Percentiles rank a stretch among this genome's conserved stretches.
phyloP scores from a whole-genome alignment of 2,888 invertebrate species.

The Dryocosmus kuriphilus region DNA sequence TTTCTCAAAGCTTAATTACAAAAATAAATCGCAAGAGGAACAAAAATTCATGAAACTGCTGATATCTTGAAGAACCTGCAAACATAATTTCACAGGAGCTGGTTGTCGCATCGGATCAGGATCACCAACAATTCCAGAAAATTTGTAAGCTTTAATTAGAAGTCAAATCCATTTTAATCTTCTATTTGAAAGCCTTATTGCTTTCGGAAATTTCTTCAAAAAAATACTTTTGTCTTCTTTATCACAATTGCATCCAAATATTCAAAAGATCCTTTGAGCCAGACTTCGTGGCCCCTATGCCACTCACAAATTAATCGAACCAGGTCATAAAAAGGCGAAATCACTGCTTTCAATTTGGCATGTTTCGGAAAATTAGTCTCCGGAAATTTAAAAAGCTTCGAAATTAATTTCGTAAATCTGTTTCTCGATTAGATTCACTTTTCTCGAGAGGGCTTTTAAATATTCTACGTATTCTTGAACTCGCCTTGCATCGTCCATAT shows the following conservation, averaged over 20 bases:
- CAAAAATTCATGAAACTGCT: slow-evolving; percentile 87
- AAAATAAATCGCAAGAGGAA: slow-evolving; percentile 90
- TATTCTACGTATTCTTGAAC: slow-evolving; percentile 80
- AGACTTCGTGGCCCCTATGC: slow-evolving; percentile 80
- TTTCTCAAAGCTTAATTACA: slow-evolving; percentile 82
- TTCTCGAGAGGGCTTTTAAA: slow-evolving; percentile 77
- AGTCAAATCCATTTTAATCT: slow-evolving; percentile 73
- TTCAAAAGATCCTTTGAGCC: slow-evolving; percentile 82
- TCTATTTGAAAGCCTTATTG: slow-evolving; percentile 77
- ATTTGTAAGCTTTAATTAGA: slow-evolving; percentile 71
- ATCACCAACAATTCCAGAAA: slow-evolving; percentile 75
- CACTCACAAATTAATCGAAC: slow-evolving; percentile 79
- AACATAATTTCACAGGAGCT: slow-evolving; percentile 78
- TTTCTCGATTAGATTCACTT: slow-evolving; percentile 77
- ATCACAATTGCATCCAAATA: slow-evolving; percentile 79
- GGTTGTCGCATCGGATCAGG: slow-evolving; percentile 78
- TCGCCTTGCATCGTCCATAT: slow-evolving; percentile 80
- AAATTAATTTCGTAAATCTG: slow-evolving; percentile 80
- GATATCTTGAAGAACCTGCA: slow-evolving; percentile 78
- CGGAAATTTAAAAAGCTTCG: slow-evolving; percentile 81
- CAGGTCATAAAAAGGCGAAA: slow-evolving; percentile 69
- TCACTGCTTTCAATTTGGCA: slow-evolving; percentile 77
- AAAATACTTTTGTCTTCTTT: slow-evolving; percentile 78
- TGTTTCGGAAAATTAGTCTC: slow-evolving; percentile 80
- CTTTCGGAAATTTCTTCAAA: slow-evolving; percentile 78